phyloP scores from a whole-genome alignment of 2,797 vertebrate species.

The Xyrichtys novacula region DNA sequence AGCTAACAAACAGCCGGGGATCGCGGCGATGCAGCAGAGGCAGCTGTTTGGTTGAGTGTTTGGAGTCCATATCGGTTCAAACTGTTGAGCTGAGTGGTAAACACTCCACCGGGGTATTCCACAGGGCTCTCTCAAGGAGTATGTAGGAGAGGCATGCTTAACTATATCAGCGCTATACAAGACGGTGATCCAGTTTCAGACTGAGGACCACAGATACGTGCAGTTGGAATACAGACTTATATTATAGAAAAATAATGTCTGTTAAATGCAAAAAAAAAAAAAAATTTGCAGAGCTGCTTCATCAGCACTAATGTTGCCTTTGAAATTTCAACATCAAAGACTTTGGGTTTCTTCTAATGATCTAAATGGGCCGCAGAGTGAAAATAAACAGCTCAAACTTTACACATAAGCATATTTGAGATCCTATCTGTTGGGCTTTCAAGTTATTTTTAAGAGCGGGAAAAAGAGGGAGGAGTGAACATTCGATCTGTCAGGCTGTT shows the following conservation, averaged over 20 bases:
- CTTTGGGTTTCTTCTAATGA: neutral
- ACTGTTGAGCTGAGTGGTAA: too few species aligned
- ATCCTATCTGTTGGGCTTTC: neutral
- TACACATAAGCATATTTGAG: neutral
- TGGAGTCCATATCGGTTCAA: too few species aligned
- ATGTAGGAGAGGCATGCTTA: too few species aligned
- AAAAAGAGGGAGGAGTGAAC: neutral
- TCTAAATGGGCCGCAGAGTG: conserved; percentile 22
- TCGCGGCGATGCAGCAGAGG: conserved; percentile 21
- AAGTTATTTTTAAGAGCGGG: neutral
- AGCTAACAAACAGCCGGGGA: conserved; percentile 61
- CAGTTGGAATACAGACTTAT: too few species aligned
- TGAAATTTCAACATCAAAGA: conserved; percentile 45
- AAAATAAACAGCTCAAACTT: conserved; percentile 12
- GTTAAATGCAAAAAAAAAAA: too few species aligned
- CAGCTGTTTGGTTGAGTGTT: conserved; percentile 39
- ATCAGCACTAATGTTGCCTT: conserved; percentile 23
- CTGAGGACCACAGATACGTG: too few species aligned
- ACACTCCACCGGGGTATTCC: too few species aligned
- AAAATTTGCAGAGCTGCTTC: conserved; percentile 10
- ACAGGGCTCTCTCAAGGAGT: too few species aligned
- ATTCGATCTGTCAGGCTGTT: too few species aligned
- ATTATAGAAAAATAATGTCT: too few species aligned
- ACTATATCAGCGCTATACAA: too few species aligned
- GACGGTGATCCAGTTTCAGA: too few species aligned